Evolutionary conservation across 2,888 invertebrate species (phyloP), one percentile per base, ranked within the genome.

Genomic region (Lepidonotus clava): DNA sequence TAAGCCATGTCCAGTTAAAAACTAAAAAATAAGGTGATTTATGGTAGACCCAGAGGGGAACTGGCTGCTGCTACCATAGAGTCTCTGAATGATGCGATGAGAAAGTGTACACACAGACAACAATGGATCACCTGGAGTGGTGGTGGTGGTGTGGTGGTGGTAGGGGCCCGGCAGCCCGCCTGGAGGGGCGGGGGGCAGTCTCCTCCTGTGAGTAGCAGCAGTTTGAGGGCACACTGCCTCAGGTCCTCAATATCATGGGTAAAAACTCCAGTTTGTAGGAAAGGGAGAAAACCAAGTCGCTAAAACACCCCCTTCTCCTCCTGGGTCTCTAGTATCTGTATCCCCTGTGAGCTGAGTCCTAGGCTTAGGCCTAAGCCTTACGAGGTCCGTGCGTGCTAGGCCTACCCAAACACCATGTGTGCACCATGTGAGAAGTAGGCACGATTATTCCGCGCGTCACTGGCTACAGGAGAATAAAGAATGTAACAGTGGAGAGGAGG

Each of bases 361-460:
- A n/a, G 71, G 71, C 71, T 71, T 71, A 71, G 5, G 71, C n/a
- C n/a, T 71, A 71, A 71, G 71, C 71, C 71, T 34, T 71, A 8
- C 18, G 21, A n/a, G 34, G 71, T 18, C 71, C 38, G 71, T n/a
- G 38, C 71, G 71, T 71, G 71, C 38, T 21, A 38, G 71, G 71
- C 34, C 2, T 71, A 71, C 71, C 34, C 34, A 71, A 71, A 38
- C n/a, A n/a, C n/a, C n/a, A n/a, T n/a, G 11, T 56, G 21, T 56
- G 61, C 71, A 71, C n/a, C n/a, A n/a, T 34, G 36, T 34, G 71
- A 71, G 4, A 38, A 21, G 71, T 36, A 14, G 71, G 36, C 71
- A 34, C 36, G 34, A 71, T 34, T 34, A 71, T 71, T 38, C 71
- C 24, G 38, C 11, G 71, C n/a, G 36, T 38, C 71, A 21, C 71